Percentiles rank a stretch among this genome's conserved stretches.
Evolutionary conservation across 2,888 invertebrate genomes (phyloP).

Genomic region (Lydus trimaculatus): DNA sequence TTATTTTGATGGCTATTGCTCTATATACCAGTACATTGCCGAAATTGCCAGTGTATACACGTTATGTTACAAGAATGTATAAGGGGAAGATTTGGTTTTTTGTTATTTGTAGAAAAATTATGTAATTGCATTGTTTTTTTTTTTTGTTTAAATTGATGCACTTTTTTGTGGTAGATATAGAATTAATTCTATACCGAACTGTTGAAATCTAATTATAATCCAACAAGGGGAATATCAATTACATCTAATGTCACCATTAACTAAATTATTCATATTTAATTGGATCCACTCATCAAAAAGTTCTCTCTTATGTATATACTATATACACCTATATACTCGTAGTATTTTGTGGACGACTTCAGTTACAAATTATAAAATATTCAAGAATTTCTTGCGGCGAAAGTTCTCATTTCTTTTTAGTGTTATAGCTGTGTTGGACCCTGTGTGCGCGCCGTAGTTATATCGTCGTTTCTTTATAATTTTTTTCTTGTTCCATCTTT

Average conservation of each 20-base stretch:
- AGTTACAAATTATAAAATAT: conserved; percentile 61
- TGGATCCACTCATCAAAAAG: conserved; percentile 60
- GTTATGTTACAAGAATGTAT: conserved; percentile 25
- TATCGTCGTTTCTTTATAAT: conserved; percentile 31
- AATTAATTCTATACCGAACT: conserved; percentile 38
- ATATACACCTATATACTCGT: not conserved
- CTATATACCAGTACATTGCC: too few species aligned
- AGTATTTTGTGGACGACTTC: conserved; percentile 51
- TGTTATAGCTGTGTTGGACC: conserved; percentile 55
- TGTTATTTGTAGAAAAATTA: not conserved
- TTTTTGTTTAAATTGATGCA: not conserved
- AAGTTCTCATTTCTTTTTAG: conserved; percentile 59
- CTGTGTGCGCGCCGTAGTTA: conserved; percentile 41
- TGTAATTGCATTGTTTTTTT: not conserved
- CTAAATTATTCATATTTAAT: conserved; percentile 62
- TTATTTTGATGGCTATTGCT: conserved; percentile 21
- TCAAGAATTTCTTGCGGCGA: conserved; percentile 56
- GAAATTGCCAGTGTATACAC: not conserved
- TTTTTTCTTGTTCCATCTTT: conserved; percentile 22
- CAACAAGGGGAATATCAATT: conserved; percentile 57
- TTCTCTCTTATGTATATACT: conserved; percentile 34
- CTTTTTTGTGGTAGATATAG: conserved; percentile 7
- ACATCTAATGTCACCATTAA: conserved; percentile 59
- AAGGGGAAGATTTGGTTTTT: not conserved
- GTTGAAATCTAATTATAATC: conserved; percentile 51